Evolutionary conservation across 2,797 vertebrate genomes (phyloP).

Genomic region (Pitangus sulphuratus): DNA sequence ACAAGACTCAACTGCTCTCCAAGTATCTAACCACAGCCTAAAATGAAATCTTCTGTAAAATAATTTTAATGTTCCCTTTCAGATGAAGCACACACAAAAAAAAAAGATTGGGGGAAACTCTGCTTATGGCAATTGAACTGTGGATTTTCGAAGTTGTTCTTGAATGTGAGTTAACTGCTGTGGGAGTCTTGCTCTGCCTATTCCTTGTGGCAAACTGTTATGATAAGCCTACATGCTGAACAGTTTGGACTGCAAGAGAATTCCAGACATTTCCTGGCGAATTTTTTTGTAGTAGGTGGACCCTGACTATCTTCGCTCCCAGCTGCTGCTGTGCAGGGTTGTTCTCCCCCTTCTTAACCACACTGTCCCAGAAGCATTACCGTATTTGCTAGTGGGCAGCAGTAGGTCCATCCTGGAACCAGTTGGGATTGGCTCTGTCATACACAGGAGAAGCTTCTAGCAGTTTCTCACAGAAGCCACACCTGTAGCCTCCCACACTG

Average conservation of each 20-base stretch:
- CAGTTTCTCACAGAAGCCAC: background rate
- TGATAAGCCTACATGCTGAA: background rate
- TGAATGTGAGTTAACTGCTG: background rate
- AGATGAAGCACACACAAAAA: background rate
- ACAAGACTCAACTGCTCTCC: background rate
- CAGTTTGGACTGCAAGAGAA: background rate
- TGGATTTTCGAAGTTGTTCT: constrained; percentile 13
- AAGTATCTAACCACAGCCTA: background rate
- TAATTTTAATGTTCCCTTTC: background rate
- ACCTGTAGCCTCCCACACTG: background rate
- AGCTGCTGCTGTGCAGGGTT: background rate
- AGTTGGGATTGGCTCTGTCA: background rate
- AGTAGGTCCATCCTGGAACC: background rate
- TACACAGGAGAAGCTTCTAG: background rate
- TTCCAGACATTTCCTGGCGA: background rate
- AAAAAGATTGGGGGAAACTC: background rate
- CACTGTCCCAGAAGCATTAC: background rate
- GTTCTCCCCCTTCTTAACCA: background rate
- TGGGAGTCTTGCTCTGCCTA: background rate
- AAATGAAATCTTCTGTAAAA: background rate
- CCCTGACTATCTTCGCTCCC: background rate
- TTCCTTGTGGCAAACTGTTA: background rate
- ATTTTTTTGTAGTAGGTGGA: background rate
- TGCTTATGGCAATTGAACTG: background rate
- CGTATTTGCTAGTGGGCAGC: background rate